phyloP scores from a whole-genome alignment of 2,888 invertebrate genomes.

The Hemaris fuciformis region DNA sequence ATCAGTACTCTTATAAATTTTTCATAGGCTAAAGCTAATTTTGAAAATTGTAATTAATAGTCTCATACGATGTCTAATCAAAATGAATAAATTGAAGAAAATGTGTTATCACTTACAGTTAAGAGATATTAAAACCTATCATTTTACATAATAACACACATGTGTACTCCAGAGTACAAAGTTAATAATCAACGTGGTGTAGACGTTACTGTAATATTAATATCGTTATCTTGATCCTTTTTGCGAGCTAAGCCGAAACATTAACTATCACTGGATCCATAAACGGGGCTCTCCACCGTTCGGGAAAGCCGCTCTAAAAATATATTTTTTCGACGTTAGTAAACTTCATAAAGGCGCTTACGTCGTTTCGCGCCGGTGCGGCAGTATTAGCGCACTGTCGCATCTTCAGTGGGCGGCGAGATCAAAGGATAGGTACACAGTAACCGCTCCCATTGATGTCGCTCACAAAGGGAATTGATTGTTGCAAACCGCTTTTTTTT shows the following conservation, averaged over 20 bases:
- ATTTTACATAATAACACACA: no score
- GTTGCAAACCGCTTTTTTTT: constrained; percentile 76
- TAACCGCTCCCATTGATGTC: constrained; percentile 80
- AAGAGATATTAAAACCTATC: no score
- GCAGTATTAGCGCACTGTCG: constrained; percentile 77
- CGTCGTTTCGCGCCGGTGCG: constrained; percentile 55
- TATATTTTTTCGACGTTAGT: constrained; percentile 13
- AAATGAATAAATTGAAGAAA: no score
- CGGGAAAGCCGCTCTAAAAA: constrained; percentile 4
- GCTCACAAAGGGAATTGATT: constrained; percentile 80
- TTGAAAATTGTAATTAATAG: no score
- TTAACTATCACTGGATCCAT: constrained; percentile 1
- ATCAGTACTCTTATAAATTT: no score
- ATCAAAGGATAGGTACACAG: constrained; percentile 80
- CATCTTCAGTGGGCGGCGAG: constrained; percentile 79
- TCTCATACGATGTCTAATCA: no score
- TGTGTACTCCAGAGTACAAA: no score
- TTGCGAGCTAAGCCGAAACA: background rate
- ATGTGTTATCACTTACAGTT: no score
- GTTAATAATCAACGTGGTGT: background rate
- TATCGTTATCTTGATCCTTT: background rate
- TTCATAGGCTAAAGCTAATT: no score
- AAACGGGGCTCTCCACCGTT: constrained; percentile 1
- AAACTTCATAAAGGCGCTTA: constrained; percentile 45
- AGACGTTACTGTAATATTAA: background rate